Conservation (phyloP, 2,113 vertebrate species). For the Gymnocephalus cernua region DNA sequence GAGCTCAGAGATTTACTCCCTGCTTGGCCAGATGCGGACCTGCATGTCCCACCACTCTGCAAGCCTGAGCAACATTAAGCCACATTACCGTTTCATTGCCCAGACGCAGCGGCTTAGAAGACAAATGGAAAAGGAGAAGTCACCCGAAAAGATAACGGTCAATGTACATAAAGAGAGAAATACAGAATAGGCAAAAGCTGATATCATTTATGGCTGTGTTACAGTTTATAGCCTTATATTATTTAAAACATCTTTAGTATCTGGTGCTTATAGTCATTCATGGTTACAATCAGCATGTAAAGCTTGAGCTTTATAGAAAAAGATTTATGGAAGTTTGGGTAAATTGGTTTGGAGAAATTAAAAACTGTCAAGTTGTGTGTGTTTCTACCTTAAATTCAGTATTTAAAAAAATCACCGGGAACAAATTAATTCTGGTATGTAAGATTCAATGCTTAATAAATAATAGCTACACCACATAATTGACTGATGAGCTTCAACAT, state of each 20-base stretch:
- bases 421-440: background rate
- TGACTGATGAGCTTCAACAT: background rate
- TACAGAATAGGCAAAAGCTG: constrained; percentile 24
- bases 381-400: background rate
- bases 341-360: background rate
- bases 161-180: constrained; percentile 49
- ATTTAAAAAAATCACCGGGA: background rate
- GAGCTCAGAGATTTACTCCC: constrained; percentile 66
- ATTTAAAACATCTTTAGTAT: constrained; percentile 32
- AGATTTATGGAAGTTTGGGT: constrained; percentile 11
- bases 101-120: constrained; percentile 56
- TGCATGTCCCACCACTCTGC: constrained; percentile 42
- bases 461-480: background rate
- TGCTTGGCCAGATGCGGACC: constrained; percentile 65
- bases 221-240: constrained; percentile 35
- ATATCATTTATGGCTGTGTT: constrained; percentile 26
- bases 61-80: constrained; percentile 59
- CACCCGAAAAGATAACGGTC: constrained; percentile 48
- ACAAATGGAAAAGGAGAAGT: constrained; percentile 55
- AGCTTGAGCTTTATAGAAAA: constrained; percentile 13
- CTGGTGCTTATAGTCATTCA: constrained; percentile 23
- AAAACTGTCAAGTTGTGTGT: background rate
- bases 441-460: background rate
- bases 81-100: constrained; percentile 57
- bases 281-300: constrained; percentile 2